Percentiles rank a stretch among this genome's conserved stretches.
Conservation (phyloP, 2,888 invertebrate genomes). For the Mythimna ferrago region DNA sequence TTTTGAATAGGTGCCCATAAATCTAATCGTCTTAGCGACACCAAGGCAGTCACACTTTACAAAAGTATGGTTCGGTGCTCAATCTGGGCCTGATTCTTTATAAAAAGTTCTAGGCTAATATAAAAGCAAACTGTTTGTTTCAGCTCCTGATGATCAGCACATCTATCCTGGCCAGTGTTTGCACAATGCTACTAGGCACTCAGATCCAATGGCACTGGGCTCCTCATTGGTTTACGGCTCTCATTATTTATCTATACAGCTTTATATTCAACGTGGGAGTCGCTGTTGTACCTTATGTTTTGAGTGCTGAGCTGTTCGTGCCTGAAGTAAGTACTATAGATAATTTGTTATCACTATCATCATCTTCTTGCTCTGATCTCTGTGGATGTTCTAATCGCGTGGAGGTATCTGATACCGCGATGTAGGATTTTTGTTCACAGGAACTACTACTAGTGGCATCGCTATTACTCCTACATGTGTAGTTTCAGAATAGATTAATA, state of each 20-base stretch:
- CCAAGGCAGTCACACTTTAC: too few relatives aligned
- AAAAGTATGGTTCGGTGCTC: neutral
- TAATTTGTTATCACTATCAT: neutral
- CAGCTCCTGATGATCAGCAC: slow-evolving; percentile 77
- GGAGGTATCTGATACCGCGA: too few relatives aligned
- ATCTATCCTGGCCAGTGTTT: slow-evolving; percentile 71
- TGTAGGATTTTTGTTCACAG: too few relatives aligned
- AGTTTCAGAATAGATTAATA: too few relatives aligned
- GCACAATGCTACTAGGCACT: slow-evolving; percentile 74
- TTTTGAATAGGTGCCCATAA: neutral
- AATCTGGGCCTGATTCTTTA: neutral
- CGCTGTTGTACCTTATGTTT: slow-evolving; percentile 84
- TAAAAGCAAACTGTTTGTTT: slow-evolving; percentile 27
- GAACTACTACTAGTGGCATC: too few relatives aligned
- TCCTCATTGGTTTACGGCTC: slow-evolving; percentile 79
- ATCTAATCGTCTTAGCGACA: neutral
- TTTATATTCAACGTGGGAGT: slow-evolving; percentile 85
- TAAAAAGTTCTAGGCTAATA: slow-evolving; percentile 5
- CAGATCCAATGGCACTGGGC: slow-evolving; percentile 78
- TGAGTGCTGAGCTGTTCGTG: slow-evolving; percentile 85
- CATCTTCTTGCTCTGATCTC: neutral
- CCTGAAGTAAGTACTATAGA: slow-evolving; percentile 78
- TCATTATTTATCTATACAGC: slow-evolving; percentile 78
- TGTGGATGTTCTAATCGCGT: neutral
- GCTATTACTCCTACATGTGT: too few relatives aligned